These are phyloP conservation scores for Brachionus rubens DNA, from an alignment of 1,140 invertebrate species.

Conservation along the genomic window DNA sequence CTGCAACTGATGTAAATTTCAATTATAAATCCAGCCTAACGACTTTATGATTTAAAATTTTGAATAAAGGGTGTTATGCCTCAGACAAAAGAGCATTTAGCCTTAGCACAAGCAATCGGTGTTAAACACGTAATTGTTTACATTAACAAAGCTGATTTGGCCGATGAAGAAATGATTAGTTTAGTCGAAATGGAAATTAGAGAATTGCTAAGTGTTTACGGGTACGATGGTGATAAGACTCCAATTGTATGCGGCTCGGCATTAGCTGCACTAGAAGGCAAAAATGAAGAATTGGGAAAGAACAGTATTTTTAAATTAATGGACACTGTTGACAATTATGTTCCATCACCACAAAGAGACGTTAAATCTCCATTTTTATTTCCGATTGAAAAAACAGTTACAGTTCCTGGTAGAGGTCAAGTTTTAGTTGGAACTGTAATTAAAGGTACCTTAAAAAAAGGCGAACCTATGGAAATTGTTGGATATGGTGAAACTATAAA, in stretches of 20 bases:
- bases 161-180: constrained; percentile 86
- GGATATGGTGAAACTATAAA: constrained; percentile 83
- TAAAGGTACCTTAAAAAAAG: constrained; percentile 85
- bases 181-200: constrained; percentile 87
- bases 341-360: constrained; percentile 83
- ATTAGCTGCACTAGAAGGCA: constrained; percentile 76
- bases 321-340: constrained; percentile 76
- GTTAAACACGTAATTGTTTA: constrained; percentile 85
- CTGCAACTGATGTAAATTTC: constrained; percentile 72
- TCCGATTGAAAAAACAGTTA: constrained; percentile 85
- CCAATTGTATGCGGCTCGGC: constrained; percentile 86
- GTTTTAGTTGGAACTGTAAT: constrained; percentile 89
- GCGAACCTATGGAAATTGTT: constrained; percentile 83
- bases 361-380: constrained; percentile 90
- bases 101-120: constrained; percentile 90
- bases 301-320: constrained; percentile 80
- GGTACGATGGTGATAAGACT: constrained; percentile 74
- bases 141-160: constrained; percentile 91
- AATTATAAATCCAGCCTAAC: too few species aligned
- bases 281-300: constrained; percentile 71
- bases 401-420: constrained; percentile 87
- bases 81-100: constrained; percentile 91
- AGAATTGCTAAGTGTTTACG: constrained; percentile 79
- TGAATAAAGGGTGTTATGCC: constrained; percentile 85
- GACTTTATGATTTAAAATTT: too few species aligned